Conservation (phyloP, 1,140 invertebrate species). For the Drosophila nikananu region DNA sequence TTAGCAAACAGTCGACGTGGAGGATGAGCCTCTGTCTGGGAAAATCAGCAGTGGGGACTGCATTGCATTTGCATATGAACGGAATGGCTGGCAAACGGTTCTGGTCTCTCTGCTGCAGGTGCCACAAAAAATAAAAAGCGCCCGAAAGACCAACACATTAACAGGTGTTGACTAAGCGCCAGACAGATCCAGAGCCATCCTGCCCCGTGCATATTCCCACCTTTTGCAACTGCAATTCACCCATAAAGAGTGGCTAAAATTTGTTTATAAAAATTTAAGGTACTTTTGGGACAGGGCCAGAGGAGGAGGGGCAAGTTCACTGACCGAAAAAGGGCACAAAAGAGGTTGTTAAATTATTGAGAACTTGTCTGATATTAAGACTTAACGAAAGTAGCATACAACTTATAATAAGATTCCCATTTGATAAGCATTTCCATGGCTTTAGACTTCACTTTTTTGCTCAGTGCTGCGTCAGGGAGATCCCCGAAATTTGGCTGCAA, state of each 20-base stretch:
- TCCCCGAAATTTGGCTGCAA: constrained; percentile 55
- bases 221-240: constrained; percentile 4
- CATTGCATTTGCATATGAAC: constrained; percentile 78
- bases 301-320: not conserved
- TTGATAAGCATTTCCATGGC: not conserved
- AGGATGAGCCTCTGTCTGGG: not conserved
- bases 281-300: constrained; percentile 49
- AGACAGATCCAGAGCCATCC: constrained; percentile 16
- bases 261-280: constrained; percentile 80
- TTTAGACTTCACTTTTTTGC: not conserved
- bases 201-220: not conserved
- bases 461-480: constrained; percentile 43
- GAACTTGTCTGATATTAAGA: not conserved
- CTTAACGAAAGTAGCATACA: too few species aligned
- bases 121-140: constrained; percentile 44
- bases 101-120: constrained; percentile 17
- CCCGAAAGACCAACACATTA: constrained; percentile 63
- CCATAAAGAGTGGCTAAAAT: constrained; percentile 58
- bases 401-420: not conserved
- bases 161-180: constrained; percentile 81
- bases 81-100: constrained; percentile 15
- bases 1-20: constrained; percentile 58
- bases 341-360: too few species aligned
- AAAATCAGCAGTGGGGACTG: constrained; percentile 35
- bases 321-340: constrained; percentile 7